Percentiles rank a stretch among this genome's conserved stretches.
These are phyloP conservation scores for Gasterosteus nipponicus DNA, from an alignment of 2,113 vertebrate genomes.

Conservation along the genomic window DNA sequence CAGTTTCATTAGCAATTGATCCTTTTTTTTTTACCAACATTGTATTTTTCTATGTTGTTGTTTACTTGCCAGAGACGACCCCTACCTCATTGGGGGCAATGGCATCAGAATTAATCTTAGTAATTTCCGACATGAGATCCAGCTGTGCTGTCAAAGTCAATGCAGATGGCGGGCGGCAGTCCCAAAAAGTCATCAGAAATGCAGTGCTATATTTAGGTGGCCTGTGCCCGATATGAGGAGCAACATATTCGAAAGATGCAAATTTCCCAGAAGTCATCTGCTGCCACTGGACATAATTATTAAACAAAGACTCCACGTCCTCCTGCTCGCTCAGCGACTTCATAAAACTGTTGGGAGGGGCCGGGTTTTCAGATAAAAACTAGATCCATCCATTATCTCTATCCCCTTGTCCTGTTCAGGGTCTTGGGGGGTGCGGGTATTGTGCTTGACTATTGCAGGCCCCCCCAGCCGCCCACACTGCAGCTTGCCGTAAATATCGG, in stretches of 20 bases:
- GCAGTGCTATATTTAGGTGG: neutral
- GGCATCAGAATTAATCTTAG: neutral
- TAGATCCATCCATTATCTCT: too few species aligned
- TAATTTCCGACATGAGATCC: neutral
- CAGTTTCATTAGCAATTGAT: too few species aligned
- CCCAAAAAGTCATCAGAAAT: neutral
- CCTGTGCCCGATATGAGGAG: neutral
- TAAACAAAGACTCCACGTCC: neutral
- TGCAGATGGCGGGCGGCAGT: neutral
- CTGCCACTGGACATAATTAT: neutral
- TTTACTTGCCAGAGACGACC: neutral
- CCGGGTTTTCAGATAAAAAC: neutral
- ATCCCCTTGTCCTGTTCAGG: neutral
- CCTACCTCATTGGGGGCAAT: neutral
- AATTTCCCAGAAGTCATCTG: conserved; percentile 2
- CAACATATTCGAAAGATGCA: neutral
- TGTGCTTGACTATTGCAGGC: too few species aligned
- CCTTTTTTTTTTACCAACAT: neutral
- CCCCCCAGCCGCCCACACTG: too few species aligned
- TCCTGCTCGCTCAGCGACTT: neutral
- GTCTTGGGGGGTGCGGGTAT: neutral
- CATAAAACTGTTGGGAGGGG: neutral
- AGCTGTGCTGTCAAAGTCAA: neutral
- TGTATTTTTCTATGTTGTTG: neutral
- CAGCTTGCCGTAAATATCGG: neutral